Evolutionary conservation across 2,113 vertebrate species (phyloP).

Genomic region (Brachypteracias leptosomus): DNA sequence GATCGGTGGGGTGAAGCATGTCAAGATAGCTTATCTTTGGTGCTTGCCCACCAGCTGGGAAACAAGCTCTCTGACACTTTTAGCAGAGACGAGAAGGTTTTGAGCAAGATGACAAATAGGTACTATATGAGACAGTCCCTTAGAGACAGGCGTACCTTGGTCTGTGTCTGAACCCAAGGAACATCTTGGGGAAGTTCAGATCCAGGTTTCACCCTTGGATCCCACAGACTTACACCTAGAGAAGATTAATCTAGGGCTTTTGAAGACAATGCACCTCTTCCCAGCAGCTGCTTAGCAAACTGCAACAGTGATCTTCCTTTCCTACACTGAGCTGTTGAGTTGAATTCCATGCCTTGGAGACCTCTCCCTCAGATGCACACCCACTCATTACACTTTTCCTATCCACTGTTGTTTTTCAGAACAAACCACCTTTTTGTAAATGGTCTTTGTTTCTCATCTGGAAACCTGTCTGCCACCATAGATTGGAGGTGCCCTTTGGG

Average conservation of each 20-base stretch:
- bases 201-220: background rate
- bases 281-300: background rate
- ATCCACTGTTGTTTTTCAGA: background rate
- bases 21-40: background rate
- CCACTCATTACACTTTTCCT: background rate
- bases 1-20: background rate
- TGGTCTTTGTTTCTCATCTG: background rate
- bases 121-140: background rate
- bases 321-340: background rate
- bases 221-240: background rate
- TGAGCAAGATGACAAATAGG: background rate
- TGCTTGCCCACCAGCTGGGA: background rate
- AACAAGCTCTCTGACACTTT: background rate
- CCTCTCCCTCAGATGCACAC: background rate
- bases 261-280: background rate
- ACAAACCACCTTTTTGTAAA: background rate
- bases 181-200: background rate
- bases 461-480: background rate
- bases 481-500: background rate
- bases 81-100: background rate
- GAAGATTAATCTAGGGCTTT: background rate
- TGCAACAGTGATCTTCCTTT: background rate
- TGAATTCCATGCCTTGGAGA: constrained; percentile 4
- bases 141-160: rapidly evolving
- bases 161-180: background rate